phyloP scores from a whole-genome alignment of 1,140 invertebrate species.

The Macrobrachium nipponense region DNA sequence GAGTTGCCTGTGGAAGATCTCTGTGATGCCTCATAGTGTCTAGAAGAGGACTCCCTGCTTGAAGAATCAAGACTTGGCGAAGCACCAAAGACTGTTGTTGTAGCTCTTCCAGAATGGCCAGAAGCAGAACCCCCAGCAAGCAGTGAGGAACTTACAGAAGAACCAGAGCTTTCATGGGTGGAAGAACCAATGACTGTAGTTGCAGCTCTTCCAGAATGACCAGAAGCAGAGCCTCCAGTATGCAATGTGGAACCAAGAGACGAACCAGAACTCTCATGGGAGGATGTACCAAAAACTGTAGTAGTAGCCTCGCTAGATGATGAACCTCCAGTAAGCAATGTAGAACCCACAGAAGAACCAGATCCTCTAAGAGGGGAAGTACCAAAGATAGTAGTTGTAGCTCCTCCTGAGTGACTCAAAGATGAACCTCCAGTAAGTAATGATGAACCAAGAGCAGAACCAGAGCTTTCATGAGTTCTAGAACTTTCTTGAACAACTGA shows the following conservation, averaged over 20 bases:
- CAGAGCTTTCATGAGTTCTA: background rate
- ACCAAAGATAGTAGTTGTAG: slow-evolving; percentile 28
- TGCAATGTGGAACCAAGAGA: background rate
- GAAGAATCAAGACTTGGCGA: too few species aligned
- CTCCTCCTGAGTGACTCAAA: background rate
- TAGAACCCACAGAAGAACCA: too few species aligned
- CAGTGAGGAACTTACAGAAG: too few species aligned
- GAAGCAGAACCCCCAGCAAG: too few species aligned
- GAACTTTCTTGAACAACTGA: background rate
- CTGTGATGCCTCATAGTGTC: background rate
- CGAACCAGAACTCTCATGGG: background rate
- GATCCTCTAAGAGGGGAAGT: background rate
- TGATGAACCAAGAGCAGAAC: background rate
- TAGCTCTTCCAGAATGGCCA: too few species aligned
- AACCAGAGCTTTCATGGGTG: too few species aligned
- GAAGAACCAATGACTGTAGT: too few species aligned
- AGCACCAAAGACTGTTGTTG: too few species aligned
- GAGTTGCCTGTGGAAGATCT: background rate
- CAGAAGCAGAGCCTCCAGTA: too few species aligned
- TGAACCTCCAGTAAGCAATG: slow-evolving; percentile 1
- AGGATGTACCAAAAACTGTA: background rate
- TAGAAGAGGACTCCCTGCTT: too few species aligned
- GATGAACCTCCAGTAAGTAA: background rate
- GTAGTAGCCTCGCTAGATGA: background rate
- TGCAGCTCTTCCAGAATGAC: too few species aligned